Evolutionary conservation across 2,888 invertebrate species (phyloP).

Genomic region (Iphiclides podalirius): DNA sequence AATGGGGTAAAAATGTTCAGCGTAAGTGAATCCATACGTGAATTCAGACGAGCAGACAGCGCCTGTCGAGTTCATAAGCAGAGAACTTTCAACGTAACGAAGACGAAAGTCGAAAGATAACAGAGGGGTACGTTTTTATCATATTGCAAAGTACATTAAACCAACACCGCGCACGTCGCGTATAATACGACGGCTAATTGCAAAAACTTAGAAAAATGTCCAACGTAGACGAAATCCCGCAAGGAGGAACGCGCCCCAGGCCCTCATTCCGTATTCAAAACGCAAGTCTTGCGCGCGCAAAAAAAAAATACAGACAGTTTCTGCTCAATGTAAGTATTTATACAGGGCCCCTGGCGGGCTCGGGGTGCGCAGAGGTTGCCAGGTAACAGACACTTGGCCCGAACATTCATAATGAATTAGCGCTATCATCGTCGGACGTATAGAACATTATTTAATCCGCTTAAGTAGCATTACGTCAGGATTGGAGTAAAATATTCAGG

Average conservation of each 20-base stretch:
- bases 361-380: neutral
- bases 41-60: no score
- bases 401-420: neutral
- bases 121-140: no score
- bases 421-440: neutral
- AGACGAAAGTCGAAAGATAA: no score
- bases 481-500: neutral
- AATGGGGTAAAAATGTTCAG: no score
- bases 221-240: conserved; percentile 3
- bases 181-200: conserved; percentile 1
- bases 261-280: conserved; percentile 16
- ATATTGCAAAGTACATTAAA: neutral
- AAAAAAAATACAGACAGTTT: conserved; percentile 9
- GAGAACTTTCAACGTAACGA: no score
- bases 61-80: no score
- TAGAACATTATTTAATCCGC: neutral
- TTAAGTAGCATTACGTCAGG: neutral
- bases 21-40: no score
- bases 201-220: conserved; percentile 4
- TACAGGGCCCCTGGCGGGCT: neutral
- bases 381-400: neutral
- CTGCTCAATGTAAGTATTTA: conserved; percentile 12
- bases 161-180: conserved; percentile 10
- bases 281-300: conserved; percentile 4
- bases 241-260: conserved; percentile 7